A percentile compares a stretch with the other conserved stretches of the same genome.
Evolutionary conservation across 2,113 vertebrate species (phyloP).

Genomic region (Stercorarius parasiticus): DNA sequence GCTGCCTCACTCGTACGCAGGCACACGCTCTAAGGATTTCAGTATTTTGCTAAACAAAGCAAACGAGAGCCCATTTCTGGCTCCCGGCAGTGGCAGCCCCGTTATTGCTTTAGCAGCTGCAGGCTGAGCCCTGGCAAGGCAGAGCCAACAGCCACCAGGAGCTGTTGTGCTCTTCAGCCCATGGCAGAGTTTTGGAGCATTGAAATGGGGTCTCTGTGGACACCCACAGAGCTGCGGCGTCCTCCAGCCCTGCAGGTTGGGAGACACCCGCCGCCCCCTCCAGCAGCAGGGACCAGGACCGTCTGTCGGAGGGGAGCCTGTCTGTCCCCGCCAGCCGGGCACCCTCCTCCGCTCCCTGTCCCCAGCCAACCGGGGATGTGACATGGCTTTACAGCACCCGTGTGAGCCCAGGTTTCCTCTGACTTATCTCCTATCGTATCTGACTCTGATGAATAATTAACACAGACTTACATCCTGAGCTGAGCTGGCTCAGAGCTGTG

Average conservation of each 20-base stretch:
- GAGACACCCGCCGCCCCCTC: neutral
- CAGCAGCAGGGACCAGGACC: neutral
- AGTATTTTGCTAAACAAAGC: neutral
- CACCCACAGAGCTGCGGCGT: rapidly evolving
- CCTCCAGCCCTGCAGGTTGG: neutral
- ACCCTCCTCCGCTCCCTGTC: neutral
- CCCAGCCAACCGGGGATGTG: neutral
- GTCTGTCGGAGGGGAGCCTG: rapidly evolving
- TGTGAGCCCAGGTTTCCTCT: neutral
- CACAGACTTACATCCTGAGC: neutral
- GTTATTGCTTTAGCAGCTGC: neutral
- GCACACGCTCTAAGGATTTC: neutral
- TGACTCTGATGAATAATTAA: neutral
- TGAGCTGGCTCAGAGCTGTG: neutral
- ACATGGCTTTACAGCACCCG: neutral
- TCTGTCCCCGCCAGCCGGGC: neutral
- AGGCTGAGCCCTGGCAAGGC: neutral
- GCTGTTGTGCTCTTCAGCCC: neutral
- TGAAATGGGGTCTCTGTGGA: neutral
- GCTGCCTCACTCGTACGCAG: neutral
- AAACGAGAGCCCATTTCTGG: neutral
- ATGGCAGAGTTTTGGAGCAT: rapidly evolving
- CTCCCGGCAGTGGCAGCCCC: neutral
- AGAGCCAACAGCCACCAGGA: neutral
- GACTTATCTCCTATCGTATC: neutral